Evolutionary conservation across 2,888 invertebrate genomes (phyloP).

Genomic region (Theretra japonica): DNA sequence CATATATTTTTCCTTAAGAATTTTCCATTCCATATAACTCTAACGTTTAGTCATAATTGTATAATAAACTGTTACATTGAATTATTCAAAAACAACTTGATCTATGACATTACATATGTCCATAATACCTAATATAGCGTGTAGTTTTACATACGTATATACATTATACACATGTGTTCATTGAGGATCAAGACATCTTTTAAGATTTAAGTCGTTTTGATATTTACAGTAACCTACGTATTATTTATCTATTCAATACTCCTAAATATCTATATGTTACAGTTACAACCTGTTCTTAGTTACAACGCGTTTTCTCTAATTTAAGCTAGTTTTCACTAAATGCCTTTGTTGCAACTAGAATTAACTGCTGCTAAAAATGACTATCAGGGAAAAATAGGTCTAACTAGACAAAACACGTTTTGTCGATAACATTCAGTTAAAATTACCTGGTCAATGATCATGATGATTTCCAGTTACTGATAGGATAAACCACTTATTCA

Average conservation of each 20-base stretch:
- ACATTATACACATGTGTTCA: too few species aligned
- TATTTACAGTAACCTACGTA: too few species aligned
- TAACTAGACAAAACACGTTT: constrained; percentile 5
- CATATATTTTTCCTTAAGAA: not conserved
- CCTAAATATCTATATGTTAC: too few species aligned
- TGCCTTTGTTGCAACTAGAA: not conserved
- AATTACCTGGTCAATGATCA: not conserved
- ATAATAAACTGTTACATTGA: not conserved
- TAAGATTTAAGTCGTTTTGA: too few species aligned
- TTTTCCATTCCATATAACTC: not conserved
- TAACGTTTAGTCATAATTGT: not conserved
- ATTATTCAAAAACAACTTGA: not conserved
- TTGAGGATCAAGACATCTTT: too few species aligned
- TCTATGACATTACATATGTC: too few species aligned
- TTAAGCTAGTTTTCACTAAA: constrained; percentile 1
- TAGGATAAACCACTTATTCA: too few species aligned
- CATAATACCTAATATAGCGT: too few species aligned
- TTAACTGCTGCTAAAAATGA: not conserved
- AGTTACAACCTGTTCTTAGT: not conserved
- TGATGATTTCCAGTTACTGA: too few species aligned
- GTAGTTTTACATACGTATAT: too few species aligned
- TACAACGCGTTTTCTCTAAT: not conserved
- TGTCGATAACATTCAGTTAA: not conserved
- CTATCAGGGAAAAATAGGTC: not conserved
- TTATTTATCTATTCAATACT: too few species aligned